Percentiles rank a stretch among this genome's conserved stretches.
Evolutionary conservation across 2,113 vertebrate genomes (phyloP).

Genomic region (Ascaphus truei): DNA sequence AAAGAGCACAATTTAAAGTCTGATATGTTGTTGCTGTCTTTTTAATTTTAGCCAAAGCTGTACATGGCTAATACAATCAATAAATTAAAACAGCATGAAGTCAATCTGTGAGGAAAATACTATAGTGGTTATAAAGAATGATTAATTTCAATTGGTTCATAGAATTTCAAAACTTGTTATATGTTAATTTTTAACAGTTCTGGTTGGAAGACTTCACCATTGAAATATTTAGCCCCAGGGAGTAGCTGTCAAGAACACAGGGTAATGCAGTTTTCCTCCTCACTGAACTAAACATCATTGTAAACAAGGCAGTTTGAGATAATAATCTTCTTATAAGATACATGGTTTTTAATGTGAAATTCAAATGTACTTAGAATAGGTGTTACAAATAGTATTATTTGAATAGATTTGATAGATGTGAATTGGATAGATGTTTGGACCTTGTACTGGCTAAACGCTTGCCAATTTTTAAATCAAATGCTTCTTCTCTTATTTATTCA

Average conservation of each 20-base stretch:
- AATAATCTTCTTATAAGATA: not conserved
- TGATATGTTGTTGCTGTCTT: no score
- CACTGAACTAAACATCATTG: conserved; percentile 55
- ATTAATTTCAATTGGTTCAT: conserved; percentile 60
- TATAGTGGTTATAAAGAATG: conserved; percentile 53
- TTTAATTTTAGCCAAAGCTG: conserved; percentile 60
- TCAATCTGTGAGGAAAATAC: conserved; percentile 66
- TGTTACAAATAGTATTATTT: no score
- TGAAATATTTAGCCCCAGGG: conserved; percentile 59
- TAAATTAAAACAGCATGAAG: conserved; percentile 60
- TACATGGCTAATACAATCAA: conserved; percentile 64
- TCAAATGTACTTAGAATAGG: no score
- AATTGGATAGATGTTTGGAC: no score
- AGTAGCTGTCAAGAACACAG: conserved; percentile 60
- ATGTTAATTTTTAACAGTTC: conserved; percentile 65
- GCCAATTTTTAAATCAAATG: no score
- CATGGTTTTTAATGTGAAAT: not conserved
- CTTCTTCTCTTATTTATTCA: no score
- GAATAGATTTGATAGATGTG: no score
- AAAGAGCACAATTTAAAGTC: conserved; percentile 48
- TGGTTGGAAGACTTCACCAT: conserved; percentile 44
- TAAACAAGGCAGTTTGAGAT: not conserved
- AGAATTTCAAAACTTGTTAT: conserved; percentile 66
- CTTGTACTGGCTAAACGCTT: no score
- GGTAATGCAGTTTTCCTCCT: conserved; percentile 55